Evolutionary conservation across 2,797 vertebrate species (phyloP).

Genomic region (Phaenicophaeus curvirostris): DNA sequence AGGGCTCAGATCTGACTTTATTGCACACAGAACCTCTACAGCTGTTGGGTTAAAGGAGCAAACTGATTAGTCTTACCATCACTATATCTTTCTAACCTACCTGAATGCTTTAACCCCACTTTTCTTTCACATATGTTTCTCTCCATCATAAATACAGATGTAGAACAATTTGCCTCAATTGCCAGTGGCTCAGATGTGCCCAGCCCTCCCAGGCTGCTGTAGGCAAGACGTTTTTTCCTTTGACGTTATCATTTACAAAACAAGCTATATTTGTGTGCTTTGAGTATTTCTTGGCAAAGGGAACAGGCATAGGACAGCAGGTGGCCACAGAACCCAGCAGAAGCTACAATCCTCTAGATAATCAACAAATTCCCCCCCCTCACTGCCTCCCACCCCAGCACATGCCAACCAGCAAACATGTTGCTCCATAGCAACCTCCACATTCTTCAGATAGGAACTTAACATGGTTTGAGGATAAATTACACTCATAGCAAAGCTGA

Average conservation of each 20-base stretch:
- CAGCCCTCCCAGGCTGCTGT: not conserved
- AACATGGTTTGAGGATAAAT: constrained; percentile 77
- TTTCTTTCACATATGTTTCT: not conserved
- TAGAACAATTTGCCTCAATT: not conserved
- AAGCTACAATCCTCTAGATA: constrained; percentile 27
- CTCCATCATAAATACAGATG: not conserved
- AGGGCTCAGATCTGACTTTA: not conserved
- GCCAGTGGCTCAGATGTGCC: not conserved
- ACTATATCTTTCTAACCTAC: not conserved
- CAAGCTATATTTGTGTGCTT: not conserved
- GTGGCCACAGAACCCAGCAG: constrained; percentile 36
- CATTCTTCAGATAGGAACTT: constrained; percentile 61
- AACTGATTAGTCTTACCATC: not conserved
- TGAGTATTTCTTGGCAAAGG: constrained; percentile 23
- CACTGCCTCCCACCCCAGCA: not conserved
- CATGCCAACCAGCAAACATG: constrained; percentile 47
- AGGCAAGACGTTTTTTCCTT: not conserved
- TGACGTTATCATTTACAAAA: not conserved
- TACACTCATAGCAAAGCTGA: constrained; percentile 66
- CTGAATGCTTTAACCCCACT: not conserved
- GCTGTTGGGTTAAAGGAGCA: not conserved
- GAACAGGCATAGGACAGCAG: constrained; percentile 18
- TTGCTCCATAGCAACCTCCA: constrained; percentile 48
- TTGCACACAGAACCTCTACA: not conserved
- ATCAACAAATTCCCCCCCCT: not conserved